Conservation (phyloP, 2,888 invertebrate genomes). For the Seira sanloemensis region DNA sequence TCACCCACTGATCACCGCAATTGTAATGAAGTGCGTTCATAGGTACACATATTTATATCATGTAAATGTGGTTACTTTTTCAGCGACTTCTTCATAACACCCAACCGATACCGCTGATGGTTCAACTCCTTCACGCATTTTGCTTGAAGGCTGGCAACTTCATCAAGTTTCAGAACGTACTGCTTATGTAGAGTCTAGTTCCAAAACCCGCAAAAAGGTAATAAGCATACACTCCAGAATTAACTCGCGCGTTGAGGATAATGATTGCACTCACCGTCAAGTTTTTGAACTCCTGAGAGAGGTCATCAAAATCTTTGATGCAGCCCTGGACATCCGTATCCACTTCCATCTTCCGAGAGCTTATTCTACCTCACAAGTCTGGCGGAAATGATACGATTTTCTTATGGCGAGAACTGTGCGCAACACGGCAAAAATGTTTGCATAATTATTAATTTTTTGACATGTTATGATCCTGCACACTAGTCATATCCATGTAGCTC, state of each 20-base stretch:
- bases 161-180: conserved; percentile 90
- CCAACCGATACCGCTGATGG: conserved; percentile 94
- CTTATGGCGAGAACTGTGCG: no score
- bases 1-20: no score
- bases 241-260: neutral
- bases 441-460: no score
- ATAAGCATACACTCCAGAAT: neutral
- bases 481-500: no score
- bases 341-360: conserved; percentile 47
- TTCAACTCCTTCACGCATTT: conserved; percentile 91
- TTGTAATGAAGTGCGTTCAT: no score
- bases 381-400: no score
- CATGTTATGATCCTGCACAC: no score
- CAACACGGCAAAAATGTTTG: no score
- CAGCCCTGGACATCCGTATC: conserved; percentile 78
- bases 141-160: conserved; percentile 88
- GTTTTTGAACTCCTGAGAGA: conserved; percentile 85
- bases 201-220: conserved; percentile 38
- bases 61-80: no score
- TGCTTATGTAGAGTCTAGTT: conserved; percentile 85
- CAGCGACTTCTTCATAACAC: conserved; percentile 85
- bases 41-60: no score
- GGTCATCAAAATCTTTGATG: conserved; percentile 87
- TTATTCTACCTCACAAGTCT: no score
- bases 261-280: conserved; percentile 81